Evolutionary conservation across 2,888 invertebrate genomes (phyloP).

Genomic region (Chymomyza procnemis): DNA sequence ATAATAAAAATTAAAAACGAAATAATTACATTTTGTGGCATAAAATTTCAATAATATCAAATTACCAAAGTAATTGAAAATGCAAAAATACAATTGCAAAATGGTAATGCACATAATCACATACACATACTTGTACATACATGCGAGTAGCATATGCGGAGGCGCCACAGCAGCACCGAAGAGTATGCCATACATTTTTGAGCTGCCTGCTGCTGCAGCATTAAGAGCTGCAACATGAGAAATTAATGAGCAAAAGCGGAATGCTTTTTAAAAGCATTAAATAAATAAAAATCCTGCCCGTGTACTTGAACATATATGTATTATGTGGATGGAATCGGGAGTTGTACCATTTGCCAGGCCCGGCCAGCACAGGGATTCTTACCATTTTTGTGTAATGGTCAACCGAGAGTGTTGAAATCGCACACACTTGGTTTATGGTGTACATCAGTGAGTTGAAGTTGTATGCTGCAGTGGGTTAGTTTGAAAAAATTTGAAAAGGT

Average conservation of each 20-base stretch:
- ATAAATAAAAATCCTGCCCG: conserved; percentile 61
- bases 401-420: too few species aligned
- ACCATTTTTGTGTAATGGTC: conserved; percentile 41
- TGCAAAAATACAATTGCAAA: conserved; percentile 34
- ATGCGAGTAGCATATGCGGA: neutral
- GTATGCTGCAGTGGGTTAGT: too few species aligned
- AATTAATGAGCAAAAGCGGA: conserved; percentile 67
- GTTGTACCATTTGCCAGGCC: neutral
- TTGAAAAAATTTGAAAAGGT: too few species aligned
- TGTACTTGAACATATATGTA: neutral
- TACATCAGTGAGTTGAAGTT: too few species aligned
- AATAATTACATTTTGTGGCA: conserved; percentile 72
- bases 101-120: conserved; percentile 1
- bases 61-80: conserved; percentile 74
- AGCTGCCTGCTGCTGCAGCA: conserved; percentile 21
- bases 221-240: conserved; percentile 66
- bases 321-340: neutral
- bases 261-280: conserved; percentile 73
- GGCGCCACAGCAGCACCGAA: neutral
- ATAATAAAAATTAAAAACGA: too few species aligned
- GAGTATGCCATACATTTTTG: conserved; percentile 10
- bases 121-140: neutral
- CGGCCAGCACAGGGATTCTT: conserved; percentile 4
- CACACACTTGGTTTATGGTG: too few species aligned
- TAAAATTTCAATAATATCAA: conserved; percentile 73